phyloP scores from a whole-genome alignment of 2,113 vertebrate genomes.

The Corythornis cristatus region DNA sequence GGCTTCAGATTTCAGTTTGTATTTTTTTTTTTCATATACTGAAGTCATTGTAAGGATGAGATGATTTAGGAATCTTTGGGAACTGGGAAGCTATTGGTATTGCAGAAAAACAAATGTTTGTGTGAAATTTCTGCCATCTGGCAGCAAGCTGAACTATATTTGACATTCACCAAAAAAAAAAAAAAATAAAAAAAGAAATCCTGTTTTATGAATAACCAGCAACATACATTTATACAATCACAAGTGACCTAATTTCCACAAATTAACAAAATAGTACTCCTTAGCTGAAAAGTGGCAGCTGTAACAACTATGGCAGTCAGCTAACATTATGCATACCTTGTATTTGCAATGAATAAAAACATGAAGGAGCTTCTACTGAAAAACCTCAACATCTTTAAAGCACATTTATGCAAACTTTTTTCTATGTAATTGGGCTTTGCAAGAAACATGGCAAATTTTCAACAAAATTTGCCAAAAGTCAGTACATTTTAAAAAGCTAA shows the following conservation, averaged over 20 bases:
- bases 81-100: not conserved
- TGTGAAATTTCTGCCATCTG: not conserved
- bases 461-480: not conserved
- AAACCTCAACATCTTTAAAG: not conserved
- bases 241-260: not conserved
- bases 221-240: not conserved
- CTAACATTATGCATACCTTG: not conserved
- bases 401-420: not conserved
- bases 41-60: not conserved
- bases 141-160: not conserved
- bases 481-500: not conserved
- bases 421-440: not conserved
- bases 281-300: not conserved
- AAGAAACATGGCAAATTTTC: not conserved
- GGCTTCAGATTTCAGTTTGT: not conserved
- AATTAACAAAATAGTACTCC: not conserved
- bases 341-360: not conserved
- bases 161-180: not conserved
- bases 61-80: not conserved
- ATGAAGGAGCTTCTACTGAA: not conserved
- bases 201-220: not conserved
- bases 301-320: not conserved
- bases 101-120: not conserved
- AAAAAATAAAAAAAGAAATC: not conserved
- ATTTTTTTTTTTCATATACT: not conserved